Evolutionary conservation across 2,888 invertebrate genomes (phyloP), one percentile per base, ranked within the genome.

Genomic region (Herminia tarsipennalis): DNA sequence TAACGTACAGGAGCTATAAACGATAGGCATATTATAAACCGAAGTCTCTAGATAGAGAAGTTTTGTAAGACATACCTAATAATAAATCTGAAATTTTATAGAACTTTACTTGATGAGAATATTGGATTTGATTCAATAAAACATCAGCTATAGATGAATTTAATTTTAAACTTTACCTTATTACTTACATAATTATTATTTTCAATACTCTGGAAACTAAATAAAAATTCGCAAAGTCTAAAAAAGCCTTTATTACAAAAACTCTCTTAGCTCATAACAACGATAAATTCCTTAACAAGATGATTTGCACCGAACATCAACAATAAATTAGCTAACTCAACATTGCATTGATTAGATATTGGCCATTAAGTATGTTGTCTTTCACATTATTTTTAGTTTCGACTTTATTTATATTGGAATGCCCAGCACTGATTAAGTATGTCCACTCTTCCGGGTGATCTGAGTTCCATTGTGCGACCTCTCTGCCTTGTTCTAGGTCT

Each of bases 181-280:
- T n/a, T n/a, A n/a, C n/a, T n/a, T n/a, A n/a, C n/a, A n/a, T n/a
- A n/a, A n/a, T n/a, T n/a, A n/a, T n/a, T n/a, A n/a, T n/a, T n/a
- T n/a, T n/a, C n/a, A n/a, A n/a, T n/a, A n/a, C n/a, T n/a, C n/a
- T n/a, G n/a, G n/a, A n/a, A n/a, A n/a, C n/a, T n/a, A 34, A 56
- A 67, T 57, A 61, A 51, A 72, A 67, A 66, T 9, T 1, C 35
- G 2, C 1, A n/a, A 22, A 16, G 61, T 57, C 60, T 66, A 73
- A 73, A 79, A 85, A 81, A 76, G 64, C 55, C 70, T 88, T 88
- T 86, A 88, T 88, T 86, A 83, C 67, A 83, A 84, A 67, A 86
- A 79, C 73, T 78, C 66, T 78, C 81, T 81, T 78, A 83, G 73
- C 73, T 78, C 76, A 76, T 79, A 84, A 82, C 75, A 81, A 83